Conservation (phyloP, 2,888 invertebrate species). For the Catotricha subobsoleta region DNA sequence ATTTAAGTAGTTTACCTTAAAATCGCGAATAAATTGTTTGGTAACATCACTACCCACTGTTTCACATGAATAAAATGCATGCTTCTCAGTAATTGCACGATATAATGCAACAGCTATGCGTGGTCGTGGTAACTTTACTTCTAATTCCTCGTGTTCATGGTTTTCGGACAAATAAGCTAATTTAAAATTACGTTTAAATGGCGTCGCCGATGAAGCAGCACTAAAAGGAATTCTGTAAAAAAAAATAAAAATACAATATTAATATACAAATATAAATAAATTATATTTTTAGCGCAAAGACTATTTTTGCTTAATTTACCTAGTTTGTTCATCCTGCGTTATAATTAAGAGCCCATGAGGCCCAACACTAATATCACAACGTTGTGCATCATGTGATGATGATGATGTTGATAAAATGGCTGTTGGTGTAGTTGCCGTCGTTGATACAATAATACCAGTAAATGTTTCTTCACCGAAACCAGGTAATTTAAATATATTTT, state of each 20-base stretch:
- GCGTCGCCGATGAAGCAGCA: constrained; percentile 61
- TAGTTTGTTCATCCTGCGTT: constrained; percentile 43
- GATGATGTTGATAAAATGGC: neutral
- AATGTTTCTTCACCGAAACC: constrained; percentile 75
- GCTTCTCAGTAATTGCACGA: constrained; percentile 76
- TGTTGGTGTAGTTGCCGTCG: constrained; percentile 24
- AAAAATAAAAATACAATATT: constrained; percentile 3
- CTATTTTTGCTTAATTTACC: constrained; percentile 21
- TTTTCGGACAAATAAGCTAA: constrained; percentile 54
- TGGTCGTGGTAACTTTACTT: constrained; percentile 64
- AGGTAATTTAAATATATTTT: constrained; percentile 59
- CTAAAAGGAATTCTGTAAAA: constrained; percentile 57
- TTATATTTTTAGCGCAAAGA: constrained; percentile 7
- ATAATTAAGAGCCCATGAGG: constrained; percentile 66
- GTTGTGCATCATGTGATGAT: constrained; percentile 14
- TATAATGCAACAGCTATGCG: constrained; percentile 68
- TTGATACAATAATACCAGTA: constrained; percentile 33
- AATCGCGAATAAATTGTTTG: constrained; percentile 71
- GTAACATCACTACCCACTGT: constrained; percentile 76
- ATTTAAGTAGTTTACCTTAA: constrained; percentile 38
- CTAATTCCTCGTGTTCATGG: constrained; percentile 43
- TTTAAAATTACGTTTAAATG: constrained; percentile 54
- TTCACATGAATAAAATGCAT: constrained; percentile 85
- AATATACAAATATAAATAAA: constrained; percentile 6
- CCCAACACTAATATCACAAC: constrained; percentile 51